Base-by-base conservation (phyloP, 64 coral and sea anemone genomes). In the Stichodactyla helianthus region DNA sequence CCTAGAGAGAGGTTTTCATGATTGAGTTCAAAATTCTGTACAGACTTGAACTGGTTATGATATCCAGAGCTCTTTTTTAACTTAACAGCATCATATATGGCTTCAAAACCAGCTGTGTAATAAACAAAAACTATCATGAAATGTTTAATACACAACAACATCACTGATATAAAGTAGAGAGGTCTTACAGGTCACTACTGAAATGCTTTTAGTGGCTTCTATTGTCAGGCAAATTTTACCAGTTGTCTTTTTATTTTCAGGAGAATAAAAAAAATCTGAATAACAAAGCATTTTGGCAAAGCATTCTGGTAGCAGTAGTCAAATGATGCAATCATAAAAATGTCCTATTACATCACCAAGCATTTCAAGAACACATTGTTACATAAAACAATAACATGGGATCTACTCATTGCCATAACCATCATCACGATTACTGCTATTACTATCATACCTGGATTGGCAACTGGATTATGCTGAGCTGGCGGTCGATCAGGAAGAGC, bases 21-120 rank as follows among this genome's bases (percentile, higher is more conserved):
- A 15, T 67, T 96, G n/a, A 96, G 82, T 6, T 96, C 88, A 79
- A 83, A 89, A 71, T 88, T 92, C 87, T 92, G 79, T 51, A 96
- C 82, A 79, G 88, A 87, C 71, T 96, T 96, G 54, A 96, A 96
- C 44, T 96, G 94, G 57, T 92, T 96, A 79, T 87, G 85, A 67
- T 96, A 96, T 28, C 91, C 91, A 9, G 82, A 86, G 67, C 91
- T 90, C 50, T 96, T 96, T n/a, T 82, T 93, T 56, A 96, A 89
- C 60, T 96, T 96, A 9, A 89, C 88, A 74, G 86, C 86, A 88
- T 96, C 94, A 79, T 96, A 96, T 51, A 96, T 96, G 15, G 88
- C 58, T 23, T 96, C 94, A 85, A 96, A 93, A 35, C 68, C 27
- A 44, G 89, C 25, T 31, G 14, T 10, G 10, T 11, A 9, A 60